Percentiles rank a stretch among this genome's conserved stretches.
Evolutionary conservation across 2,888 invertebrate species (phyloP).

Genomic region (Thyatira batis): DNA sequence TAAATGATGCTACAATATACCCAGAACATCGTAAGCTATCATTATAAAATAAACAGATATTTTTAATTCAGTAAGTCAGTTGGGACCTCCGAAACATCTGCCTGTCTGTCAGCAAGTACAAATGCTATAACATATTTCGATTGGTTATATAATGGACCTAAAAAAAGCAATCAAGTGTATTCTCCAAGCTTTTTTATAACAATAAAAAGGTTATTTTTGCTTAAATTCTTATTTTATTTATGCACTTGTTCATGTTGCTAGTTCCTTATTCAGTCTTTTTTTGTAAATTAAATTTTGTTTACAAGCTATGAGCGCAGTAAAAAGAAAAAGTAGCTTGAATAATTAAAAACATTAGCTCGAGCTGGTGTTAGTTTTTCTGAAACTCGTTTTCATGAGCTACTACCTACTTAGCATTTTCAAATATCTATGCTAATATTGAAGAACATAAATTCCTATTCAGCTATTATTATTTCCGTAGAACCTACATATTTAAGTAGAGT

Average conservation of each 20-base stretch:
- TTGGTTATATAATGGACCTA: no score
- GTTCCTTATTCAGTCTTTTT: no score
- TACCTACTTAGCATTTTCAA: background rate
- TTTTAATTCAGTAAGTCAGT: background rate
- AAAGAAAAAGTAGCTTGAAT: background rate
- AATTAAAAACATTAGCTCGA: background rate
- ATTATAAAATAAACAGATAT: no score
- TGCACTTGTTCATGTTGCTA: no score
- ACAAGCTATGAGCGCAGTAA: background rate
- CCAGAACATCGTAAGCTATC: background rate
- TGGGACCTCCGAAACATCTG: no score
- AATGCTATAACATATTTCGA: no score
- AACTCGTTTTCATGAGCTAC: background rate
- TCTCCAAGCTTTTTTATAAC: no score
- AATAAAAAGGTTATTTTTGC: no score
- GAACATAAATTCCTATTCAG: background rate
- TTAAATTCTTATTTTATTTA: no score
- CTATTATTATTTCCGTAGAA: background rate
- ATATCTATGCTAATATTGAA: background rate
- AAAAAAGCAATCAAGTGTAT: no score
- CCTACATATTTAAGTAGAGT: background rate
- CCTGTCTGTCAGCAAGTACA: no score
- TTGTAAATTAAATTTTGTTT: background rate
- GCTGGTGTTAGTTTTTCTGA: background rate
- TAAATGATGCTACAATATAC: background rate